A percentile compares a stretch with the other conserved stretches of the same genome.
phyloP scores from a whole-genome alignment of 2,888 invertebrate species.

The Drosophila eohydei region DNA sequence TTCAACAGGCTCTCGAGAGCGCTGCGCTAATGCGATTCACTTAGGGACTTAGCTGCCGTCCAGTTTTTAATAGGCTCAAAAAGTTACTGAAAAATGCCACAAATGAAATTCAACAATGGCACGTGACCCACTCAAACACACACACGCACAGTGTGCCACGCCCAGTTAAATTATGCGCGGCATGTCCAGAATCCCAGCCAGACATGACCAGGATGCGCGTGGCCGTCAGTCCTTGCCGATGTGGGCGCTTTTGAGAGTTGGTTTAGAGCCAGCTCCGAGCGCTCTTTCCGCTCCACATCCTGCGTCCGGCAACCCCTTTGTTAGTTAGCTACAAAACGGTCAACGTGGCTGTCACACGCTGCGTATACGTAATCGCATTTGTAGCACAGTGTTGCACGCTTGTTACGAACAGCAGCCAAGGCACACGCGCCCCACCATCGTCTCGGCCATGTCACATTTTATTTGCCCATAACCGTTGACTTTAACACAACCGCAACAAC shows the following conservation, averaged over 20 bases:
- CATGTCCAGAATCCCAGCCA: constrained; percentile 34
- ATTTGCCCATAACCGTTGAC: constrained; percentile 69
- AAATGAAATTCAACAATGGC: constrained; percentile 40
- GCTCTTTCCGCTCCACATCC: constrained; percentile 1
- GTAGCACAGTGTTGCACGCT: constrained; percentile 67
- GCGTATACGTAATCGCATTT: constrained; percentile 77
- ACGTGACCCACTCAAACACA: constrained; percentile 47
- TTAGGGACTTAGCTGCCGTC: not conserved
- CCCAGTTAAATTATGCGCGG: constrained; percentile 38
- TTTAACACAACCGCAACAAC: constrained; percentile 64
- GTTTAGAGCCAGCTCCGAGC: not conserved
- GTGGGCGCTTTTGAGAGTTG: constrained; percentile 16
- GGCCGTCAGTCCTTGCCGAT: too few relatives aligned
- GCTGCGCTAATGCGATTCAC: constrained; percentile 54
- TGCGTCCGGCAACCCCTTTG: constrained; percentile 18
- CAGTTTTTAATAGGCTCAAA: constrained; percentile 32
- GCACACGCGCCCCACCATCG: not conserved
- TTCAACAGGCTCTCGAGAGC: constrained; percentile 29
- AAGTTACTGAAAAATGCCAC: constrained; percentile 21
- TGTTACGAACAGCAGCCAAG: constrained; percentile 53
- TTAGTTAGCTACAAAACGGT: constrained; percentile 39
- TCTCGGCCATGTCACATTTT: constrained; percentile 52
- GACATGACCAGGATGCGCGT: constrained; percentile 19
- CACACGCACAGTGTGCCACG: constrained; percentile 14
- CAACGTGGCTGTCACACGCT: constrained; percentile 51